Evolutionary conservation across 2,888 invertebrate genomes (phyloP).

Genomic region (Sarcophaga subvicina): DNA sequence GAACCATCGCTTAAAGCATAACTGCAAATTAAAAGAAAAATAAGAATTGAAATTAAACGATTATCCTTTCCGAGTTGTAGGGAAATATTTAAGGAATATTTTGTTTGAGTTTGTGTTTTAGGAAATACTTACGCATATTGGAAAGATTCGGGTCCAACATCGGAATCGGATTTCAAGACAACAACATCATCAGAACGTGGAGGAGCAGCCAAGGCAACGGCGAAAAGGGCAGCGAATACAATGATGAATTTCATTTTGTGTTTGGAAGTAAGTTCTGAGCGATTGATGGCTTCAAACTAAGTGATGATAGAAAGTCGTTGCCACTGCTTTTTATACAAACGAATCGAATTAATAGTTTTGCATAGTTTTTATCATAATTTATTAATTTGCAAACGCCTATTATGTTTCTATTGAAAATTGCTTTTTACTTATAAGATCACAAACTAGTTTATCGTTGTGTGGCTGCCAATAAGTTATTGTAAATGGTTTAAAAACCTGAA

Average conservation of each 20-base stretch:
- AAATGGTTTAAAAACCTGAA: too few species aligned
- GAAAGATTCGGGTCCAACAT: conserved; percentile 84
- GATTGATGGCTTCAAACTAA: background rate
- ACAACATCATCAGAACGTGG: conserved; percentile 72
- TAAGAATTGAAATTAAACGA: background rate
- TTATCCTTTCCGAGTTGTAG: background rate
- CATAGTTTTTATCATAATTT: background rate
- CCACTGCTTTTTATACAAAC: background rate
- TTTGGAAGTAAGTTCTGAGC: conserved; percentile 23
- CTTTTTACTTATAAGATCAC: too few species aligned
- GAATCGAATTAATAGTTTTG: background rate
- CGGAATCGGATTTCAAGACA: conserved; percentile 77
- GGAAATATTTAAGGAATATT: too few species aligned
- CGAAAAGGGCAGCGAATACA: conserved; percentile 75
- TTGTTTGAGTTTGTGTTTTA: too few species aligned
- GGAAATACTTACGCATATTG: conserved; percentile 75
- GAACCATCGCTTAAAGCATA: conserved; percentile 69
- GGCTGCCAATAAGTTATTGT: too few species aligned
- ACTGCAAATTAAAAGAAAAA: conserved; percentile 22
- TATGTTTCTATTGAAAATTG: background rate
- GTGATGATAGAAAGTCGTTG: background rate
- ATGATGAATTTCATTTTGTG: conserved; percentile 76
- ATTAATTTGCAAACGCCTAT: background rate
- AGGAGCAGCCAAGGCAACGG: conserved; percentile 71
- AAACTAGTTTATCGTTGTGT: too few species aligned